Conservation (phyloP, 2,113 vertebrate genomes). For the Paedocypris sp. region DNA sequence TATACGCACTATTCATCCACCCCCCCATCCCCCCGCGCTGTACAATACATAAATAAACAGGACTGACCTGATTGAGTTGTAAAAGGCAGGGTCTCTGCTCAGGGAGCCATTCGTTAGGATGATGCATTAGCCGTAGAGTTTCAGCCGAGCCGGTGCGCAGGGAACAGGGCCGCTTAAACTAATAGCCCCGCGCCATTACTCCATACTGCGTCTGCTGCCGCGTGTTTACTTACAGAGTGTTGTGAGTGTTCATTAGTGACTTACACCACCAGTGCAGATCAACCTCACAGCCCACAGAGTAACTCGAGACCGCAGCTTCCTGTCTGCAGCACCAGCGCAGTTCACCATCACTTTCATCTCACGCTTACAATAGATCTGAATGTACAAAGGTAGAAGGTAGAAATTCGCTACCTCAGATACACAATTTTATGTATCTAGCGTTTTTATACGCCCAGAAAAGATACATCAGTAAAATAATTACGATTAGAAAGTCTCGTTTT, state of each 20-base stretch:
- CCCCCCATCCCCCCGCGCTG: slow-evolving; percentile 26
- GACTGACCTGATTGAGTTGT: slow-evolving; percentile 65
- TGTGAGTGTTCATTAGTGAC: not conserved
- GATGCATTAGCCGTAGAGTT: slow-evolving; percentile 58
- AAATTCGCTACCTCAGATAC: no score
- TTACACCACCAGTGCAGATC: not conserved
- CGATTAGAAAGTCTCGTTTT: no score
- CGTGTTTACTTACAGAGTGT: not conserved
- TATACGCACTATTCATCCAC: slow-evolving; percentile 49
- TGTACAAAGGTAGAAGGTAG: no score
- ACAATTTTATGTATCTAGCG: no score
- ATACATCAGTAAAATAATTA: no score
- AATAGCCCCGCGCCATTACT: slow-evolving; percentile 42
- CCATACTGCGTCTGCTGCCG: not conserved
- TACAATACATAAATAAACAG: slow-evolving; percentile 64
- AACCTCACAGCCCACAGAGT: no score
- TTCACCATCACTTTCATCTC: no score
- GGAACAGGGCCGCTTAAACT: slow-evolving; percentile 45
- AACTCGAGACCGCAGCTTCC: no score
- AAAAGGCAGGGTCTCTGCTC: slow-evolving; percentile 59
- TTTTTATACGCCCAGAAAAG: no score
- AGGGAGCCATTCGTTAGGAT: slow-evolving; percentile 55
- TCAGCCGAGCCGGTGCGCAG: slow-evolving; percentile 37
- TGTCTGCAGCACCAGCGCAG: no score
- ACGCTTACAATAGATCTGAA: no score